Evolutionary conservation across 2,888 invertebrate species (phyloP).

Genomic region (Parnassius glacialis): DNA sequence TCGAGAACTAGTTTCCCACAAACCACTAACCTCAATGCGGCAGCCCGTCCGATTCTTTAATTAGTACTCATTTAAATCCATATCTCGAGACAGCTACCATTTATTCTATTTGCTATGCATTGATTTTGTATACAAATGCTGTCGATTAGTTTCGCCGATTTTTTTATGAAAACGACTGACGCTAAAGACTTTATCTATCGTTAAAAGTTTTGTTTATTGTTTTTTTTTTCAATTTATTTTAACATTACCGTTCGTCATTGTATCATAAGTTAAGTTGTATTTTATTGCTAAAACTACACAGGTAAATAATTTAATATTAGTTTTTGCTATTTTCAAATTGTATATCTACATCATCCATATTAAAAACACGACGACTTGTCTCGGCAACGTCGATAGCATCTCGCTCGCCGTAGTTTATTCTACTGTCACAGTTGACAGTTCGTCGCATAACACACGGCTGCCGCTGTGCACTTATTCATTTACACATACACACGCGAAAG

Average conservation of each 20-base stretch:
- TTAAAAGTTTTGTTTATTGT: conserved; percentile 13
- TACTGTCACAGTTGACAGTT: conserved; percentile 52
- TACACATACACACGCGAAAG: conserved; percentile 38
- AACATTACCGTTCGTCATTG: background rate
- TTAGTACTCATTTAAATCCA: conserved; percentile 32
- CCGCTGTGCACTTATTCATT: conserved; percentile 22
- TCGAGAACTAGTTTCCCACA: conserved; percentile 48
- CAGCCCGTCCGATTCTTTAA: conserved; percentile 39
- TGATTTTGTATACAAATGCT: conserved; percentile 24
- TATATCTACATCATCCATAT: conserved; percentile 15
- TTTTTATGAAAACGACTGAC: conserved; percentile 4
- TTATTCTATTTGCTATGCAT: conserved; percentile 37
- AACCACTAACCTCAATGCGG: conserved; percentile 54
- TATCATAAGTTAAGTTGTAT: background rate
- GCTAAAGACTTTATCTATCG: conserved; percentile 11
- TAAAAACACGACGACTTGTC: conserved; percentile 17
- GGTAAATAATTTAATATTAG: background rate
- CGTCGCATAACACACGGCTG: conserved; percentile 42
- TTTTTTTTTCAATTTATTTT: conserved; percentile 16
- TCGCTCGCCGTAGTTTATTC: conserved; percentile 49
- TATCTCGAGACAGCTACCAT: conserved; percentile 26
- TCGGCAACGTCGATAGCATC: conserved; percentile 45
- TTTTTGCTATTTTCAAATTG: conserved; percentile 4
- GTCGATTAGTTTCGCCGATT: conserved; percentile 15
- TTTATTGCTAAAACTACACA: background rate